Evolutionary conservation across 1,140 invertebrate species (phyloP).

Genomic region (Zaprionus ornatus): DNA sequence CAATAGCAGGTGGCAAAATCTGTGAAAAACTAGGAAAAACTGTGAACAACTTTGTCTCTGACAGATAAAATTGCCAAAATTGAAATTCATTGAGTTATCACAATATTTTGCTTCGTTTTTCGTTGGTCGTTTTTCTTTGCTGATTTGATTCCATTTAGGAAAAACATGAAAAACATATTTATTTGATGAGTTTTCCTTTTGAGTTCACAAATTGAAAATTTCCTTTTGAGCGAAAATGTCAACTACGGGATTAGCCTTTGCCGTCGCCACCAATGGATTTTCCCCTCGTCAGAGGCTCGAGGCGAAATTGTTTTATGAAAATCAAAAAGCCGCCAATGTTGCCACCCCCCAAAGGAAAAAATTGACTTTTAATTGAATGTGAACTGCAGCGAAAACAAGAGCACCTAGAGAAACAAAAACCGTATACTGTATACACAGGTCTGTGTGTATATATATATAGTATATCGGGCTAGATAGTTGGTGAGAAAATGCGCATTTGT

Average conservation of each 20-base stretch:
- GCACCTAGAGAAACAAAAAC: background rate
- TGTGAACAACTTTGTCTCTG: background rate
- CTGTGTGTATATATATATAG: background rate
- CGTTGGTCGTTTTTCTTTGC: background rate
- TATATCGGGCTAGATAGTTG: background rate
- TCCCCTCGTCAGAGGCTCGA: background rate
- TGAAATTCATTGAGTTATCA: constrained; percentile 7
- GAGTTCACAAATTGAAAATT: constrained; percentile 7
- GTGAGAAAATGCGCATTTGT: background rate
- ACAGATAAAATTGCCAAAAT: constrained; percentile 2
- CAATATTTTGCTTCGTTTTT: background rate
- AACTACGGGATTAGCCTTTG: constrained; percentile 3
- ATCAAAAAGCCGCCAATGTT: background rate
- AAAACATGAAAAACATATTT: constrained; percentile 2
- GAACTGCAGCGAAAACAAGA: background rate
- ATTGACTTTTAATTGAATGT: constrained; percentile 9
- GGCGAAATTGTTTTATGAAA: background rate
- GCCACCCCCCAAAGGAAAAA: background rate
- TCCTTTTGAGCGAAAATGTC: constrained; percentile 6
- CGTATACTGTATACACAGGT: background rate
- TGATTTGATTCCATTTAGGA: constrained; percentile 1
- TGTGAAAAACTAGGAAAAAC: background rate
- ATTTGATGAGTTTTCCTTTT: constrained; percentile 6
- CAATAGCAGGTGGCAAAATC: background rate
- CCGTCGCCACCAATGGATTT: background rate